Base-by-base conservation (phyloP, 2,888 invertebrate species). In the Biston betularia region DNA sequence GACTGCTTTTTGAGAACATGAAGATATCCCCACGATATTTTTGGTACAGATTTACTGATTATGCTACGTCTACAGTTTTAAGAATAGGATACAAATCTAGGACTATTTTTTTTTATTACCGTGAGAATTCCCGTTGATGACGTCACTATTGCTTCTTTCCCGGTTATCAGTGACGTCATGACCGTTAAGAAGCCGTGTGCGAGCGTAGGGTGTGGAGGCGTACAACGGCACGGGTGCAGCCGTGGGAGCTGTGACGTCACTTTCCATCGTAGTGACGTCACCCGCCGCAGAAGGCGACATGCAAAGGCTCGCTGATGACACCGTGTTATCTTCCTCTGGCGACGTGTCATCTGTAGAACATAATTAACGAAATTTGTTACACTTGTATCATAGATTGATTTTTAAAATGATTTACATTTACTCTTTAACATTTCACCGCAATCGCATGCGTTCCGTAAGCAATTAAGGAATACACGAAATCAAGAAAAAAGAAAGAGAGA, bases 281-380 rank as follows among this genome's bases (percentile, higher is more conserved):
- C 38, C 64, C 49, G 77, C 67, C 10, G 59, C 33, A 0, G 53
- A 12, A 12, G 92, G 92, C 5, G 93, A 93, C 87, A 92, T 86
- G 76, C 92, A 91, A 0, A 92, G 77, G 42, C 93, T 93, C 8
- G 92, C 92, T 0, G 92, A 90, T 0, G 93, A 93, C 8, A 91
- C 80, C 11, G 93, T 92, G 68, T 85, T 83, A 64, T 93, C 91
- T 45, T 89, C 90, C 69, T 89, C 90, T 15, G 84, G 84, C 0
- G 91, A 89, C 35, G 79, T 78, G 1, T 87, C 90, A 71, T 89
- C 92, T 92, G 84, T 75, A 14, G 35, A 70, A 42, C 0, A 40
- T 9, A 24, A n/a, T n/a, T n/a, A 67, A 11, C 12, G 2, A 3
- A 5, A 15, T 9, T 58, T 55, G 11, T 11, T 53, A 53, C 42